Evolutionary conservation across 1,140 invertebrate species (phyloP), one percentile per base, ranked within the genome.

Genomic region (Pantala flavescens): DNA sequence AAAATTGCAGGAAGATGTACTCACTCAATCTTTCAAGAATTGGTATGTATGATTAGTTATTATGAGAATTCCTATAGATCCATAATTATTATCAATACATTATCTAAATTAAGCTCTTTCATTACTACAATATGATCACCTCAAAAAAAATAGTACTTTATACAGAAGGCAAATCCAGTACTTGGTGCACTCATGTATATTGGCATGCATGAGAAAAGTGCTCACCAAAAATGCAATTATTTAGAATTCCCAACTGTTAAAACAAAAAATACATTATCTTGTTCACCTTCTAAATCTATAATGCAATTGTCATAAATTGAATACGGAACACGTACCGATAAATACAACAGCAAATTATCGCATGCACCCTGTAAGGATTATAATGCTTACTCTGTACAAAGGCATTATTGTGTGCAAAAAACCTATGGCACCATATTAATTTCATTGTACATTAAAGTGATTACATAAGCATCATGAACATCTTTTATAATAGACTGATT

Each of bases 201-300:
- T 14, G 49, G 49, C 49, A 63, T 63, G 49, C 49, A 63, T 63
- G 12, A 7, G 49, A 63, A 63, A 63, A 63, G 3, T 16, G 14
- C 3, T 63, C 49, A 21, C 49, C 14, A 19, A 7, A 63, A 63
- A 63, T 63, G 49, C 49, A 63, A 63, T 19, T 63, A 63, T 63
- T 63, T 21, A 3, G n/a, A 63, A 63, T 63, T 63, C 49, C 28
- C 49, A 63, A 63, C 12, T 12, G 49, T 3, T 63, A 21, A 63
- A 63, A 63, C 49, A 63, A 63, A 63, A 63, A 63, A 63, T 63
- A 63, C 49, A 63, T 63, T 63, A 63, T 63, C 49, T 63, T 63
- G 12, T 63, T 63, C n/a, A 63, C 28, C 12, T 63, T 63, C 49
- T 63, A 63, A 3, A 63, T 21, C 49, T 63, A 63, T 3, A 19